Evolutionary conservation across 1,140 invertebrate species (phyloP).

Genomic region (Bombus vancouverensis): DNA sequence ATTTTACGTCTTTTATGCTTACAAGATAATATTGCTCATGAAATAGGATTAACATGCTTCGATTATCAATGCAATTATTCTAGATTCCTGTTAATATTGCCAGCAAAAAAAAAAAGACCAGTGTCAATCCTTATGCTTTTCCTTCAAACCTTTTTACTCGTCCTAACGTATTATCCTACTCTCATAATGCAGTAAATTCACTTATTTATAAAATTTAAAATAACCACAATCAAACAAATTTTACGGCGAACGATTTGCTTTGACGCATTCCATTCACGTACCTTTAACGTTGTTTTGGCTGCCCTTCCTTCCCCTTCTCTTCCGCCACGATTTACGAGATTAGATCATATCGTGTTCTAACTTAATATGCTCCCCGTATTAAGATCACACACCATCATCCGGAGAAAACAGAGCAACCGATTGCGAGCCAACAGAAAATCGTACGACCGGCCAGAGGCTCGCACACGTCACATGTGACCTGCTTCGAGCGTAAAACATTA

Average conservation of each 20-base stretch:
- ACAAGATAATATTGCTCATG: background rate
- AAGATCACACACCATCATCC: background rate
- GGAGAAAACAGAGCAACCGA: conserved; percentile 5
- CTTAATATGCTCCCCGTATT: conserved; percentile 11
- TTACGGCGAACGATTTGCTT: background rate
- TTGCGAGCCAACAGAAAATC: conserved; percentile 33
- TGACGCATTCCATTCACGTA: background rate
- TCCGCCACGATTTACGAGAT: background rate
- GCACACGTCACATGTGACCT: conserved; percentile 31
- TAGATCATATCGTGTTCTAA: conserved; percentile 3
- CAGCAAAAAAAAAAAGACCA: no score
- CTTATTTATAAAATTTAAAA: background rate
- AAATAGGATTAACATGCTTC: background rate
- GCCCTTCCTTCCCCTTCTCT: background rate
- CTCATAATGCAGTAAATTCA: background rate
- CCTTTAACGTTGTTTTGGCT: no score
- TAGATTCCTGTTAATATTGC: no score
- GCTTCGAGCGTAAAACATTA: background rate
- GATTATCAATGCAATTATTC: no score
- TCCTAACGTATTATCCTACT: background rate
- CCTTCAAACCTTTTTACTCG: background rate
- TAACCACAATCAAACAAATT: background rate
- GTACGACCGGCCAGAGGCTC: conserved; percentile 5
- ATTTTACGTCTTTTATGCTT: background rate
- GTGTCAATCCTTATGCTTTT: background rate